Evolutionary conservation across 2,888 invertebrate species (phyloP), one percentile per base, ranked within the genome.

Genomic region (Arctia plantaginis): DNA sequence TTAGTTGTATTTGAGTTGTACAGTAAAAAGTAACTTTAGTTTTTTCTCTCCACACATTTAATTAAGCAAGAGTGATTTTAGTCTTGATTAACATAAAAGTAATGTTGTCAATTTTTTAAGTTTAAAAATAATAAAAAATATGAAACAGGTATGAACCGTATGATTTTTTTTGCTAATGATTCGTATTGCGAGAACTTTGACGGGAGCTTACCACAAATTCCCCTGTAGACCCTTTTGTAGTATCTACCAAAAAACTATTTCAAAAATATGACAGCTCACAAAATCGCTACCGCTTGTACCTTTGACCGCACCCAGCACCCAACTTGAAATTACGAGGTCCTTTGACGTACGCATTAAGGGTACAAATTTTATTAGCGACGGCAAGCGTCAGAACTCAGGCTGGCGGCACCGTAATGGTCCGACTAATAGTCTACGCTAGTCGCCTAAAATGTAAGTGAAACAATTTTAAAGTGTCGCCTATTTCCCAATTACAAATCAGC

Each of bases 341-440:
- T 91, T 90, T 91, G 90, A 91, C 85, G 79, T 71, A 79, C 81
- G 88, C 89, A 91, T 90, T 90, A 90, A 86, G 85, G 81, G 79
- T 79, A 83, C 87, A 90, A 91, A 91, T 91, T 88, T 87, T 87
- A 90, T 91, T 91, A 91, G 84, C 77, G 83, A 74, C 80, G 82
- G 84, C 84, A 83, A 85, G 87, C 79, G 83, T 64, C 55, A 76
- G 77, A 77, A 78, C 79, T 80, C 77, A 74, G 55, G 59, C 66
- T 79, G 71, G 80, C 75, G 81, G 75, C 72, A 77, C 73, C 78
- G 78, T 86, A 85, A 86, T 86, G 77, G 84, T 65, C 30, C 71
- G 59, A 73, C 81, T 84, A 82, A 86, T 83, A 82, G 79, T 72
- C 76, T 80, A 68, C 8, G 12, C 27, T 62, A 59, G 39, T 59